These are phyloP conservation scores for Caenorhabditis angaria DNA, from an alignment of 2,888 invertebrate species.

Conservation along the genomic window DNA sequence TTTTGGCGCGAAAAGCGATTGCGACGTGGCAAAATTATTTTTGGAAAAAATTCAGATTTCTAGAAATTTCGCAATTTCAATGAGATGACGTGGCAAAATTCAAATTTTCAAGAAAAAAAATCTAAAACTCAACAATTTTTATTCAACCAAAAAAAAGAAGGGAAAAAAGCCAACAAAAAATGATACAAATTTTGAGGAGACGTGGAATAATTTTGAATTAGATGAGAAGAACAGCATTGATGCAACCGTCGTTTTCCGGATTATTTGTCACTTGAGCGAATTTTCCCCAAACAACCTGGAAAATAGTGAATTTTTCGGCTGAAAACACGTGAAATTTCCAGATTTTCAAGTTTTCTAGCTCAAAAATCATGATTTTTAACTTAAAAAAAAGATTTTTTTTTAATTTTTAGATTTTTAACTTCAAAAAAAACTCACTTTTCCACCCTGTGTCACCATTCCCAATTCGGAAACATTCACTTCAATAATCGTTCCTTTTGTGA, in stretches of 20 bases:
- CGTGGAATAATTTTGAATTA: constrained; percentile 72
- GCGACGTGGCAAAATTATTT: too few relatives aligned
- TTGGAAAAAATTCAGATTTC: too few relatives aligned
- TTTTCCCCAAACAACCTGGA: constrained; percentile 94
- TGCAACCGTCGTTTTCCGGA: constrained; percentile 99
- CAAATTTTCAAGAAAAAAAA: too few relatives aligned
- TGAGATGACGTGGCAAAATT: too few relatives aligned
- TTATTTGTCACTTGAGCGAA: constrained; percentile 98
- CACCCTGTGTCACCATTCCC: constrained; percentile 96
- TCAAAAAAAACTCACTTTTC: constrained; percentile 76
- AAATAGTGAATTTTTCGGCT: constrained; percentile 5
- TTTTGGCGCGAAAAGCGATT: too few relatives aligned
- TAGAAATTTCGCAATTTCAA: too few relatives aligned
- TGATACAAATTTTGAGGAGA: neutral
- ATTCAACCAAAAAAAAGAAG: neutral
- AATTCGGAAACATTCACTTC: constrained; percentile 92
- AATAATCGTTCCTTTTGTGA: constrained; percentile 81
- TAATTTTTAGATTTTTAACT: constrained; percentile 2
- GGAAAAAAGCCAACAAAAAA: constrained; percentile 8
- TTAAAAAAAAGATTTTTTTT: neutral
- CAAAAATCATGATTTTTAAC: too few relatives aligned
- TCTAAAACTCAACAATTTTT: constrained; percentile 4
- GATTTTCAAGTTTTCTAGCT: too few relatives aligned
- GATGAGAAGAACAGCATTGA: constrained; percentile 95
- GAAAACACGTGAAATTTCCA: too few relatives aligned